Percentiles rank a stretch among this genome's conserved stretches.
Evolutionary conservation across 2,888 invertebrate species (phyloP).

Genomic region (Galeopsomyia nigrocyanea): DNA sequence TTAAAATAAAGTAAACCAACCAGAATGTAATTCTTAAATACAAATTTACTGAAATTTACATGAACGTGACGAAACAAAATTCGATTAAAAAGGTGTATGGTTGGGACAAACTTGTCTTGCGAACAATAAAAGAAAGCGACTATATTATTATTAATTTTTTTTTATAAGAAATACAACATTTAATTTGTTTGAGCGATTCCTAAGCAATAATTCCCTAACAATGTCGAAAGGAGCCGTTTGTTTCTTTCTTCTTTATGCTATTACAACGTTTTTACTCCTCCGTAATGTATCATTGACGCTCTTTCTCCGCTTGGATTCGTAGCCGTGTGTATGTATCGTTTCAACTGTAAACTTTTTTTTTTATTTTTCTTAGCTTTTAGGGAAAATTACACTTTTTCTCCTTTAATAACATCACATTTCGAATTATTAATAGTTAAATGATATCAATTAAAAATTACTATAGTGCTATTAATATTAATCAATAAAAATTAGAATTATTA

Average conservation of each 20-base stretch:
- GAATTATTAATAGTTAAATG: slow-evolving; percentile 67
- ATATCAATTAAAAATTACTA: slow-evolving; percentile 64
- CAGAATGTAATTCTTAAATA: background rate
- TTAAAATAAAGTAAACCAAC: slow-evolving; percentile 3
- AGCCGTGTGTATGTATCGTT: slow-evolving; percentile 53
- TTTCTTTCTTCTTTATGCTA: slow-evolving; percentile 38
- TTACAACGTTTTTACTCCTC: slow-evolving; percentile 49
- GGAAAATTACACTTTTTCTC: slow-evolving; percentile 61
- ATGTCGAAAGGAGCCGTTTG: slow-evolving; percentile 60
- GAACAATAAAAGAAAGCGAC: slow-evolving; percentile 40
- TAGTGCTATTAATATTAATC: slow-evolving; percentile 62
- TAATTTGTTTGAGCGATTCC: slow-evolving; percentile 66
- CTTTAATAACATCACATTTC: slow-evolving; percentile 65
- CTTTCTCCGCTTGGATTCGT: slow-evolving; percentile 33
- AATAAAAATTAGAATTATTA: slow-evolving; percentile 67
- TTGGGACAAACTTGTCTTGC: slow-evolving; percentile 37
- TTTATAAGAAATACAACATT: slow-evolving; percentile 67
- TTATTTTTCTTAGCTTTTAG: slow-evolving; percentile 62
- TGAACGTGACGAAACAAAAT: slow-evolving; percentile 6
- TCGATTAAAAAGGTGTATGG: slow-evolving; percentile 22
- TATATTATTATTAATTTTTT: slow-evolving; percentile 31
- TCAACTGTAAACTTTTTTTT: slow-evolving; percentile 64
- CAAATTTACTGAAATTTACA: slow-evolving; percentile 15
- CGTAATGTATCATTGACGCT: slow-evolving; percentile 42
- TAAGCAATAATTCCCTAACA: slow-evolving; percentile 67